These are phyloP conservation scores for Aphelinus certus DNA, from an alignment of 1,140 invertebrate species.

Conservation along the genomic window DNA sequence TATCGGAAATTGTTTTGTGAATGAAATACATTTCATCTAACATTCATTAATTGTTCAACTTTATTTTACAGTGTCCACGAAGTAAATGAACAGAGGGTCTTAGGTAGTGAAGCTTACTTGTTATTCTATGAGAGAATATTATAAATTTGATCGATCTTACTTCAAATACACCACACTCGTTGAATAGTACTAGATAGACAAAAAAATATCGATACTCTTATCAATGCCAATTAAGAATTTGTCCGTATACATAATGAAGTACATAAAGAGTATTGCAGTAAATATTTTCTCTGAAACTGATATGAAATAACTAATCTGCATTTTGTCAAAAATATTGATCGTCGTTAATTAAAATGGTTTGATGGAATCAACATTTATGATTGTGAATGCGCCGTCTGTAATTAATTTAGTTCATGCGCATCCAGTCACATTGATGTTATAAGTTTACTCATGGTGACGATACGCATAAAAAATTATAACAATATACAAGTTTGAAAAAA, in stretches of 20 bases:
- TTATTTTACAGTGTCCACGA: slow-evolving; percentile 72
- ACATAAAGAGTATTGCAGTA: slow-evolving; percentile 10
- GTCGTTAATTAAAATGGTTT: slow-evolving; percentile 11
- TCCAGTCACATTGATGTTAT: slow-evolving; percentile 4
- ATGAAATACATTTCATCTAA: slow-evolving; percentile 2
- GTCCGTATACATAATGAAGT: background rate
- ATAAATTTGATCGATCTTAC: slow-evolving; percentile 60
- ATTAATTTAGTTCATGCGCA: background rate
- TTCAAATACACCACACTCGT: slow-evolving; percentile 8
- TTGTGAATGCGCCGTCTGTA: background rate
- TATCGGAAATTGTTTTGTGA: slow-evolving; percentile 12
- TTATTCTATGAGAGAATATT: slow-evolving; percentile 94
- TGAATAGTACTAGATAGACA: slow-evolving; percentile 10
- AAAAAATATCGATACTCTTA: background rate
- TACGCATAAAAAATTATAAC: slow-evolving; percentile 3
- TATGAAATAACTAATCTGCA: background rate
- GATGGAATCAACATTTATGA: slow-evolving; percentile 5
- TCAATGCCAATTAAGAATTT: slow-evolving; percentile 14
- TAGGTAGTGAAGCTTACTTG: slow-evolving; percentile 93
- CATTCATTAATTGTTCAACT: slow-evolving; percentile 7
- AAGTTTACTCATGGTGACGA: slow-evolving; percentile 26
- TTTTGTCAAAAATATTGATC: slow-evolving; percentile 9
- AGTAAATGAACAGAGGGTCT: slow-evolving; percentile 81
- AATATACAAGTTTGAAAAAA: slow-evolving; percentile 9
- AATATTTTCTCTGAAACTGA: slow-evolving; percentile 17